Evolutionary conservation across 2,113 vertebrate genomes (phyloP).

Genomic region (Bubo bubo): DNA sequence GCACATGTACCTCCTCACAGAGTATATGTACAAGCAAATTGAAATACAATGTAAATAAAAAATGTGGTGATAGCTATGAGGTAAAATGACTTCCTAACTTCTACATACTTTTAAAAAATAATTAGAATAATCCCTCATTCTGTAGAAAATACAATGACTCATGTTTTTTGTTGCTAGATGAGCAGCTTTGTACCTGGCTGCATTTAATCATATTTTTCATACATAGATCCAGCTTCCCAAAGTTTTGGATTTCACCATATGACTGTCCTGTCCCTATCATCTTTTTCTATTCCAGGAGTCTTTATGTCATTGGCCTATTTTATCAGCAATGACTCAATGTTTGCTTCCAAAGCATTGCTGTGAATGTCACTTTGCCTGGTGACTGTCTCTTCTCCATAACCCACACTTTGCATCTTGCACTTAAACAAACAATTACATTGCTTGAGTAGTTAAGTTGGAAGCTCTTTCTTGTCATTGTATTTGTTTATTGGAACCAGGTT

Average conservation of each 20-base stretch:
- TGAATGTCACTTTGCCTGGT: background rate
- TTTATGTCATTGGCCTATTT: background rate
- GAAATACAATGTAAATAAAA: background rate
- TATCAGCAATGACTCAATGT: background rate
- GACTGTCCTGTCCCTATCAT: background rate
- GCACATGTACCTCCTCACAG: background rate
- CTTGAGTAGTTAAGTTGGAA: background rate
- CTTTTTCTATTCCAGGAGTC: background rate
- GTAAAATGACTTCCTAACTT: background rate
- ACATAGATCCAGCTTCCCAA: background rate
- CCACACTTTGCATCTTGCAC: background rate
- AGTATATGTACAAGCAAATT: background rate
- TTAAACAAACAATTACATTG: background rate
- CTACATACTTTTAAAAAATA: background rate
- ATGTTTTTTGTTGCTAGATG: background rate
- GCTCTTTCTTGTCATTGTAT: background rate
- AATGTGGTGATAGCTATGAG: background rate
- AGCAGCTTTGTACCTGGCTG: background rate
- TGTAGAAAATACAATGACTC: background rate
- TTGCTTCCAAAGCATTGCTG: background rate
- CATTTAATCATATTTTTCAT: background rate
- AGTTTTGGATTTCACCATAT: accelerated
- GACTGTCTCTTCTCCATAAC: background rate
- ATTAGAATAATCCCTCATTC: background rate
- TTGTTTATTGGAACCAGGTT: slow-evolving; percentile 1